Conservation (phyloP, 2,113 vertebrate species). For the Abramis brama region DNA sequence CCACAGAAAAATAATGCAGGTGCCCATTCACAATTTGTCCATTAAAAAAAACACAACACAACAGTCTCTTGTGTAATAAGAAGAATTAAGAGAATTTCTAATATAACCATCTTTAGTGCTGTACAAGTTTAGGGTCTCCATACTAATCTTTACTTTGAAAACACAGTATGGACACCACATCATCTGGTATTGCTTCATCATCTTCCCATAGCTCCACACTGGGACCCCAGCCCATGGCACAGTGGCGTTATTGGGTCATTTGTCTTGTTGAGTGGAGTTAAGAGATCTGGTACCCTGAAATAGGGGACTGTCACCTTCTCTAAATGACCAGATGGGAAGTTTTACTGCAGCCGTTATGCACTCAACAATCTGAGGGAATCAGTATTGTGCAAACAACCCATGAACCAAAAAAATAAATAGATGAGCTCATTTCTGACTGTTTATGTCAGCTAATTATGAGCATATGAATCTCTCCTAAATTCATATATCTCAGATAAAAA, state of each 20-base stretch:
- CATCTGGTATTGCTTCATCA: slow-evolving; percentile 54
- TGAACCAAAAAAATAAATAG: neutral
- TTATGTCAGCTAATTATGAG: neutral
- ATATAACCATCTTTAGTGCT: neutral
- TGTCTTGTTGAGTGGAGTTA: slow-evolving; percentile 34
- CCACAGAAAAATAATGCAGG: neutral
- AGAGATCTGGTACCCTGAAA: neutral
- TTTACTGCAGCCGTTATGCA: neutral
- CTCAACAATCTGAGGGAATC: neutral
- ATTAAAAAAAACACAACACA: neutral
- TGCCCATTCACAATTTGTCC: neutral
- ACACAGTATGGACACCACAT: slow-evolving; percentile 18
- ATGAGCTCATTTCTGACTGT: neutral
- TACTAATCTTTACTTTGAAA: neutral
- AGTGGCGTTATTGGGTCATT: slow-evolving; percentile 58
- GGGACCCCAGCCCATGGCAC: slow-evolving; percentile 45
- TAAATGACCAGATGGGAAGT: slow-evolving; percentile 32
- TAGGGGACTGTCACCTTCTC: neutral
- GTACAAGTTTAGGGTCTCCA: neutral
- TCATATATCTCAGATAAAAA: neutral
- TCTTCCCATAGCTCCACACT: neutral
- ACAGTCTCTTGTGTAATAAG: neutral
- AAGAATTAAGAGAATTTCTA: neutral
- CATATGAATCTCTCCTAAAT: neutral
- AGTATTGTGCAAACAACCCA: neutral